Base-by-base conservation (phyloP, 2,113 vertebrate genomes). In the Gobio gobio region DNA sequence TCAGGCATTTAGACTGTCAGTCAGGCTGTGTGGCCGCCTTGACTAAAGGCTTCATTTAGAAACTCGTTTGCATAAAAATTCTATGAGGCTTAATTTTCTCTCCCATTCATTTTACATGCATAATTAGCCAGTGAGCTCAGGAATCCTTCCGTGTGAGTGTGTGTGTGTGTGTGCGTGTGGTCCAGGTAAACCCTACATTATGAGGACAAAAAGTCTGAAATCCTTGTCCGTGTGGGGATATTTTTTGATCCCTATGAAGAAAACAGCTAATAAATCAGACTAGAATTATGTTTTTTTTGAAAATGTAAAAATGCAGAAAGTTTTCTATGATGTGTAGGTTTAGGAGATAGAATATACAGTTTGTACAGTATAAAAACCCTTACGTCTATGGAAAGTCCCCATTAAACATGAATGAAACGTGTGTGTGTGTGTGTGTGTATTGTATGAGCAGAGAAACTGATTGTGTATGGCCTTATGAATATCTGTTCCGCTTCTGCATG, bases 21-120 rank as follows among this genome's bases (percentile, higher is more conserved):
- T 18, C 87, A 36, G 75, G 47, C 43, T 78, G 72, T 36, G 68
- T 80, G 72, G 64, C n/a, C 83, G 36, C 70, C 3, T 49, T 76
- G 84, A 78, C 83, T 82, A n/a, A 83, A 79, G 26, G 49, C 89
- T 84, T 78, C 88, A 90, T 92, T 92, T 91, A 93, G 90, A 85
- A 88, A 78, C 90, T 90, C 85, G 87, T 94, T 90, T 91, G 91
- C 92, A 93, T 92, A 74, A 89, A 90, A 89, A 90, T 85, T 88
- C 84, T 14, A 91, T 90, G 83, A 89, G 76, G 72, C 75, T 87
- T 85, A 86, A 91, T 90, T 92, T 83, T 91, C 82, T 66, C 81
- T 85, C 73, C 64, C 85, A 86, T 90, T 91, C 83, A 89, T 89
- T 91, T 90, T 85, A 74, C 63, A 83, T 76, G 84, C 86, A 85